phyloP scores from a whole-genome alignment of 2,797 vertebrate genomes.

The Microctenopoma lineatum region DNA sequence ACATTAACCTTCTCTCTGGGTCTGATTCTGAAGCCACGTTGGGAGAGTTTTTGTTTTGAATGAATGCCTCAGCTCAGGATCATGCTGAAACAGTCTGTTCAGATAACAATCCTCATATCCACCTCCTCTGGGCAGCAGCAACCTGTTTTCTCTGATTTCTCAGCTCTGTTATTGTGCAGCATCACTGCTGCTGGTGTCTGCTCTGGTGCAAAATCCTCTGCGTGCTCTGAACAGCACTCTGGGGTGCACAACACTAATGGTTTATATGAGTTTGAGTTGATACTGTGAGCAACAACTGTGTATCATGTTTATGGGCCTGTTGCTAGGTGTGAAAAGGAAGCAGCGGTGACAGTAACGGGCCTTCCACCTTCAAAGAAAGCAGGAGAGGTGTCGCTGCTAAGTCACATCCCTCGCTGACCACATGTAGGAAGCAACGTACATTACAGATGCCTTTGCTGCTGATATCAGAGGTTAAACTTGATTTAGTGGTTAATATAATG shows the following conservation, averaged over 20 bases:
- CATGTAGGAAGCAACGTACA: neutral
- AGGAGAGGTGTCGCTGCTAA: constrained; percentile 6
- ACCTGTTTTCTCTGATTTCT: constrained; percentile 32
- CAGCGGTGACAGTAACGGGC: neutral
- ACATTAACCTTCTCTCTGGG: constrained; percentile 38
- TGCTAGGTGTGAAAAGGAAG: constrained; percentile 34
- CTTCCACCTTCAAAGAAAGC: constrained; percentile 22
- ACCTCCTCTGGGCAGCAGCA: constrained; percentile 22
- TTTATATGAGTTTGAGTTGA: neutral
- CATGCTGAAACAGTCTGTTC: constrained; percentile 37
- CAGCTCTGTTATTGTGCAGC: constrained; percentile 14
- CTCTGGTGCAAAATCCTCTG: constrained; percentile 3
- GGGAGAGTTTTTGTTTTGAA: constrained; percentile 36
- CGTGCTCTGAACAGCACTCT: neutral
- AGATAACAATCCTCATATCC: constrained; percentile 33
- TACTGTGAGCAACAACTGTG: neutral
- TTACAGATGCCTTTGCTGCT: neutral
- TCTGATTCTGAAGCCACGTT: constrained; percentile 24
- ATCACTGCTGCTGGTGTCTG: neutral
- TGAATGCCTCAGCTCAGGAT: constrained; percentile 33
- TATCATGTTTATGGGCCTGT: neutral
- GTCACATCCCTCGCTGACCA: constrained; percentile 16
- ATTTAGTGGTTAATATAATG: neutral
- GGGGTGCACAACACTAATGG: constrained; percentile 21
- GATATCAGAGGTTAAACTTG: neutral